phyloP scores from a whole-genome alignment of 92 coral and sea anemone genomes.

The Phenganax stokvisi region DNA sequence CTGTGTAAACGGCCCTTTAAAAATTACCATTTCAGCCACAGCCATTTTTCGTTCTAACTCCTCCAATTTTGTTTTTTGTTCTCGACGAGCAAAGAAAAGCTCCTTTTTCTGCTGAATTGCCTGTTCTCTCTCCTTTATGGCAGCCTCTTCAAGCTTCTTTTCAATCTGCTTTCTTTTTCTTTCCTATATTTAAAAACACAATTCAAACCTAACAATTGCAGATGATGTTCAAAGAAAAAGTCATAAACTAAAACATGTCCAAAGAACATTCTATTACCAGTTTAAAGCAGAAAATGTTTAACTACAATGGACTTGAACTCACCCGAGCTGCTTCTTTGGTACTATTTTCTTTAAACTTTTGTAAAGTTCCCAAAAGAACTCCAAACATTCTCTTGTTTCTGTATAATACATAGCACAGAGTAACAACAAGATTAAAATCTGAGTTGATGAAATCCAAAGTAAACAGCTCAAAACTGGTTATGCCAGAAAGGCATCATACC shows the following conservation, averaged over 20 bases:
- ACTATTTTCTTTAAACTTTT: slow-evolving; percentile 83
- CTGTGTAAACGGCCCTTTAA: too few relatives aligned
- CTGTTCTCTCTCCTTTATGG: slow-evolving; percentile 79
- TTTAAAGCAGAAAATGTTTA: background rate
- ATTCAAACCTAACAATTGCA: background rate
- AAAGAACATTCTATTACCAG: background rate
- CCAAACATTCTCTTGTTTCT: slow-evolving; percentile 99
- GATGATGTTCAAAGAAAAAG: background rate
- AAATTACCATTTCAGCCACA: slow-evolving; percentile 76
- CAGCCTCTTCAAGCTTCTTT: slow-evolving; percentile 91
- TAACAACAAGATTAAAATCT: background rate
- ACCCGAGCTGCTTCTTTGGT: slow-evolving; percentile 82
- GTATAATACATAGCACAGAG: background rate
- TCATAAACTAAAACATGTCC: background rate
- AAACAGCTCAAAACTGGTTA: background rate
- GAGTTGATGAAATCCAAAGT: background rate
- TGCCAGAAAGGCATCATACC: slow-evolving; percentile 45
- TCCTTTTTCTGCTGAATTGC: slow-evolving; percentile 69
- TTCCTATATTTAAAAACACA: slow-evolving; percentile 50
- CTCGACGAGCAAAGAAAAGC: slow-evolving; percentile 72
- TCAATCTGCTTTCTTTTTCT: slow-evolving; percentile 83
- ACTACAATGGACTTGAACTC: background rate
- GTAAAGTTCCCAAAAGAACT: slow-evolving; percentile 88
- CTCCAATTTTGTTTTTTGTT: slow-evolving; percentile 78
- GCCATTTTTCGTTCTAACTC: slow-evolving; percentile 75